Evolutionary conservation across 1,140 invertebrate genomes (phyloP), one percentile per base, ranked within the genome.

Genomic region (Batillaria attramentaria): DNA sequence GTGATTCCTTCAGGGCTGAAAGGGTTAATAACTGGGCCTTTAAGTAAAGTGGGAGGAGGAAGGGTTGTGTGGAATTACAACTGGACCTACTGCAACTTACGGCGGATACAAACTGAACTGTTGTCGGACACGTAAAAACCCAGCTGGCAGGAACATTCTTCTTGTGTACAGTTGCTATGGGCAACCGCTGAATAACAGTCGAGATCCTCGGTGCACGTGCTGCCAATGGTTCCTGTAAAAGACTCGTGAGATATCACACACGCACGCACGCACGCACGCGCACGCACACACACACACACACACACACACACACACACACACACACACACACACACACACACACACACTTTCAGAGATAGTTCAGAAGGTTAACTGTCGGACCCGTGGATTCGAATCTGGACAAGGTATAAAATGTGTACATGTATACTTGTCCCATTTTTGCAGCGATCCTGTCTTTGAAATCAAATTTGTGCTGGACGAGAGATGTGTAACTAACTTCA

Each of bases 311-410:
- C 57, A n/a, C n/a, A n/a, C n/a, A n/a, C n/a, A n/a, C n/a, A n/a
- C n/a, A n/a, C n/a, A 60, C 57, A 60, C 57, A 60, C 57, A 60
- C 57, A 60, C 57, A 60, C 57, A 60, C 57, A 60, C 57, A 60
- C 57, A 60, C 57, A 60, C 57, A 60, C 8, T 60, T 28, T n/a
- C 57, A 60, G 20, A 60, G n/a, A n/a, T n/a, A n/a, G n/a, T n/a
- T n/a, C n/a, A n/a, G n/a, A n/a, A n/a, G n/a, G n/a, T n/a, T n/a
- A n/a, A n/a, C n/a, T n/a, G n/a, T n/a, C n/a, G n/a, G n/a, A n/a
- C n/a, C n/a, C n/a, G n/a, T n/a, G n/a, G n/a, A n/a, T n/a, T n/a
- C n/a, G n/a, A n/a, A n/a, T n/a, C n/a, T n/a, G n/a, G n/a, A n/a
- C n/a, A n/a, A n/a, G n/a, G n/a, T n/a, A n/a, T n/a, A n/a, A n/a